These are phyloP conservation scores for Chrysogorgia sp. DNA, from an alignment of 92 coral and sea anemone species.

Conservation along the genomic window DNA sequence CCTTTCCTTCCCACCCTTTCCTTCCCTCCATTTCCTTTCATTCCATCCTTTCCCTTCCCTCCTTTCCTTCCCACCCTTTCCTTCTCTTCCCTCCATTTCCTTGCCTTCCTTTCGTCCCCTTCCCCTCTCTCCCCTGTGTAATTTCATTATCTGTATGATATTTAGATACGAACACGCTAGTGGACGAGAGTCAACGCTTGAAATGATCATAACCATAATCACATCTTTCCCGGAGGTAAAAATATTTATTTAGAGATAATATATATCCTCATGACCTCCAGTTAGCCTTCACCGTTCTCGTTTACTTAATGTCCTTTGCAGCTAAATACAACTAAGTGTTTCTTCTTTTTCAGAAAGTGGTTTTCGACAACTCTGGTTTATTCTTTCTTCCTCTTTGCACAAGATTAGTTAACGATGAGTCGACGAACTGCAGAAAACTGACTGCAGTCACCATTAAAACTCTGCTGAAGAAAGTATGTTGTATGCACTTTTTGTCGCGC, in stretches of 20 bases:
- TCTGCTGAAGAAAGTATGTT: conserved; percentile 73
- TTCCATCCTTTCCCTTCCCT: too few species aligned
- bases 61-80: too few species aligned
- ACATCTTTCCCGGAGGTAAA: conserved; percentile 87
- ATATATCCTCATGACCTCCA: background rate
- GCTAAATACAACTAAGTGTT: background rate
- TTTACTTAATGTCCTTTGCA: background rate
- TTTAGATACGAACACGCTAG: conserved; percentile 84
- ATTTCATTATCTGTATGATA: conserved; percentile 3
- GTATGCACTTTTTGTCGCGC: too few species aligned
- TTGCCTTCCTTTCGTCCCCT: too few species aligned
- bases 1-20: background rate
- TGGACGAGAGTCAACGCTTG: conserved; percentile 94
- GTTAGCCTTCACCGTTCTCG: background rate
- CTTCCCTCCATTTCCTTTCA: background rate
- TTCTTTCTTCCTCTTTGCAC: conserved; percentile 93
- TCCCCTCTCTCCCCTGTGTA: background rate
- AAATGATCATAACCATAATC: conserved; percentile 79
- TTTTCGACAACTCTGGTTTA: conserved; percentile 76
- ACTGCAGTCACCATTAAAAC: conserved; percentile 81
- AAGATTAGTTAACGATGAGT: conserved; percentile 92
- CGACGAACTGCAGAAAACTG: conserved; percentile 86
- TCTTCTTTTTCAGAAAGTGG: conserved; percentile 61
- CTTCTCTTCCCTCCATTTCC: too few species aligned
- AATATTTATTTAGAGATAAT: background rate